Percentiles rank a stretch among this genome's conserved stretches.
Conservation (phyloP, 2,113 vertebrate genomes). For the Taurulus bubalis region DNA sequence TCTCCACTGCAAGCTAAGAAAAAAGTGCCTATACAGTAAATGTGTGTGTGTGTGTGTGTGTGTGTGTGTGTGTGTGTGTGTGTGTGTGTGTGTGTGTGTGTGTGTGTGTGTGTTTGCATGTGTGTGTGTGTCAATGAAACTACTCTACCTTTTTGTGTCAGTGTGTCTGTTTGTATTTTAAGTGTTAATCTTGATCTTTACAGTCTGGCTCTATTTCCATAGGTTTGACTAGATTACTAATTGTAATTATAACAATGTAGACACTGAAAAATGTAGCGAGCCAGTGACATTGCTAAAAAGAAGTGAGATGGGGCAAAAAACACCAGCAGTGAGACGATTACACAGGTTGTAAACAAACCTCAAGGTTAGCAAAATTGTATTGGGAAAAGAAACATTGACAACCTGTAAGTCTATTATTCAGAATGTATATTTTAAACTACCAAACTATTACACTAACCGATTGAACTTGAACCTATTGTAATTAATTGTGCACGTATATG, state of each 20-base stretch:
- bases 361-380: background rate
- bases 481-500: background rate
- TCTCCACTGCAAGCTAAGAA: conserved; percentile 58
- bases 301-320: background rate
- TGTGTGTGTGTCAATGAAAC: background rate
- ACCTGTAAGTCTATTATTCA: background rate
- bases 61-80: background rate
- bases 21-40: conserved; percentile 35
- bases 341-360: conserved; percentile 1
- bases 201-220: background rate
- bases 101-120: conserved; percentile 3
- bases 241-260: background rate
- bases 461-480: background rate
- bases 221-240: background rate
- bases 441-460: background rate
- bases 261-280: background rate
- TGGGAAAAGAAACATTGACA: background rate
- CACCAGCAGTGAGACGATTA: background rate
- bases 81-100: conserved; percentile 2
- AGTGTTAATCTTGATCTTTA: background rate
- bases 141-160: conserved; percentile 15
- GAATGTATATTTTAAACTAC: background rate
- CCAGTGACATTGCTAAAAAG: background rate
- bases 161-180: background rate
- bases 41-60: conserved; percentile 17